Conservation (phyloP, 2,888 invertebrate genomes). For the Ectemnius continuus region DNA sequence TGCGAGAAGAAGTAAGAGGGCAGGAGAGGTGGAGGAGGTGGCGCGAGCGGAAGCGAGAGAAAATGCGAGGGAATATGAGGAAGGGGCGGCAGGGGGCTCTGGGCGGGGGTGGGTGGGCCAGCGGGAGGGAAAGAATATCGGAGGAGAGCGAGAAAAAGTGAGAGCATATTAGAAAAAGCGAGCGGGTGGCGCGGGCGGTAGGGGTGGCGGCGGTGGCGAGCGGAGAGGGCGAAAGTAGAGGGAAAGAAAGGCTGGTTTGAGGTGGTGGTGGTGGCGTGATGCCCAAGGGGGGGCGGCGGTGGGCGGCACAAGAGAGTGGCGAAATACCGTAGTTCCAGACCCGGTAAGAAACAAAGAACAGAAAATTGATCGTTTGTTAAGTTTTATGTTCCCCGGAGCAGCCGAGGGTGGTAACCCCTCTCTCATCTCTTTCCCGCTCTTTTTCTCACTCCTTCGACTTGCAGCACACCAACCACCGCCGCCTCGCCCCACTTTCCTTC, state of each 20-base stretch:
- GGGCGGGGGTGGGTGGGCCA: too few species aligned
- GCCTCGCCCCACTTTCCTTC: conserved; percentile 6
- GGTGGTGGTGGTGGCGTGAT: conserved; percentile 1
- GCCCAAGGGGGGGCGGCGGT: conserved; percentile 1
- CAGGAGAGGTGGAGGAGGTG: conserved; percentile 1
- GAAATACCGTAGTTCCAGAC: conserved; percentile 59
- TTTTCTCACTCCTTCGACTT: conserved; percentile 9
- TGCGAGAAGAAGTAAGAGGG: conserved; percentile 46
- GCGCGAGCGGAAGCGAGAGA: not conserved
- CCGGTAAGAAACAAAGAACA: conserved; percentile 72
- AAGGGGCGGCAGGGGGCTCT: not conserved
- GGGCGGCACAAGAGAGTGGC: conserved; percentile 44
- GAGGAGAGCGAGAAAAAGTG: conserved; percentile 11
- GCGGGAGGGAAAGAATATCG: conserved; percentile 9
- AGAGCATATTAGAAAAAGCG: not conserved
- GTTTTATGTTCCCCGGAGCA: conserved; percentile 69
- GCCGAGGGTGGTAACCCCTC: conserved; percentile 40
- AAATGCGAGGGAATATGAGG: conserved; percentile 11
- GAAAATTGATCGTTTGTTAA: conserved; percentile 76
- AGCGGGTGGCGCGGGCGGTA: conserved; percentile 10
- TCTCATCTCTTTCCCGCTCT: conserved; percentile 8
- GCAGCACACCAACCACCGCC: conserved; percentile 12
- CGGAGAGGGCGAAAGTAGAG: conserved; percentile 4
- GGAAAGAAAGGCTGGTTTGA: conserved; percentile 12
- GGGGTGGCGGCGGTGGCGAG: not conserved